Percentiles rank a stretch among this genome's conserved stretches.
phyloP scores from a whole-genome alignment of 30 jellyfish, hydroid and myxozoan genomes.

The Hydractinia symbiolongicarpus region DNA sequence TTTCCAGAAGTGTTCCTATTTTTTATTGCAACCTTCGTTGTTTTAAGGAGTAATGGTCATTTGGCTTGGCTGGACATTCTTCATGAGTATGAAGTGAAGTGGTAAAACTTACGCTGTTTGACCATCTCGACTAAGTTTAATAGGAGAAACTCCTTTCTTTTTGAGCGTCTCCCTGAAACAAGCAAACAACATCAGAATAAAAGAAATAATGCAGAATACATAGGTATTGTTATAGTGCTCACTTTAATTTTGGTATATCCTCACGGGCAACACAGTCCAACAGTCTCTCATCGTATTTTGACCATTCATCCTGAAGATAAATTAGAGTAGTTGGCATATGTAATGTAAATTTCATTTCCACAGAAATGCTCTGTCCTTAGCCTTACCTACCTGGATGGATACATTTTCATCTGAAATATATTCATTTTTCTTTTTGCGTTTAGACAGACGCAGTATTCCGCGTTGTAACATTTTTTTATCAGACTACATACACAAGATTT shows the following conservation, averaged over 20 bases:
- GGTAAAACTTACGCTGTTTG: conserved; percentile 23
- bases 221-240: background rate
- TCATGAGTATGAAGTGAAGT: background rate
- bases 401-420: background rate
- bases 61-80: no score
- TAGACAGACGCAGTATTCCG: background rate
- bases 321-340: no score
- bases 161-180: conserved; percentile 11
- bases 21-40: no score
- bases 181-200: background rate
- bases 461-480: background rate
- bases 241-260: conserved; percentile 5
- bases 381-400: no score
- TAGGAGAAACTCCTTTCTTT: conserved; percentile 19
- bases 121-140: conserved; percentile 17
- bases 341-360: no score
- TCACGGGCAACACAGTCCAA: conserved; percentile 1
- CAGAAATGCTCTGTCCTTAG: no score
- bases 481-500: no score
- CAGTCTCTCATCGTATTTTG: conserved; percentile 17
- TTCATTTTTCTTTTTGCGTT: conserved; percentile 8
- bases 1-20: no score
- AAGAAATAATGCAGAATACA: background rate
- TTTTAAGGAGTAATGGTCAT: no score
- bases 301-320: conserved; percentile 17